phyloP scores from a whole-genome alignment of 2,113 vertebrate genomes.

The Platichthys stellatus region DNA sequence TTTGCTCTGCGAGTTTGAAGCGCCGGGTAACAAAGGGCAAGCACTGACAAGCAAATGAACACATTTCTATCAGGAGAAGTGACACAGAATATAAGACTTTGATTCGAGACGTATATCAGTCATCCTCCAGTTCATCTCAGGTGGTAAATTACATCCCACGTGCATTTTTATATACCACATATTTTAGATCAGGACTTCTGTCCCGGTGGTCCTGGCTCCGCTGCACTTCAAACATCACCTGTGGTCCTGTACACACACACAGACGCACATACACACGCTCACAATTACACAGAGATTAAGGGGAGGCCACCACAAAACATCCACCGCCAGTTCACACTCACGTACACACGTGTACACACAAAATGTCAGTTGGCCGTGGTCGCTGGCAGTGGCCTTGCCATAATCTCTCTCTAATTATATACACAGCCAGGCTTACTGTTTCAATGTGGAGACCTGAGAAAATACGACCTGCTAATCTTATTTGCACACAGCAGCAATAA shows the following conservation, averaged over 20 bases:
- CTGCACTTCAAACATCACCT: constrained; percentile 73
- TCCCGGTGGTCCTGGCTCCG: constrained; percentile 45
- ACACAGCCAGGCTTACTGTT: constrained; percentile 80
- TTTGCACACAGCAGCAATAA: constrained; percentile 76
- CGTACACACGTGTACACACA: constrained; percentile 49
- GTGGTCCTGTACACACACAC: constrained; percentile 64
- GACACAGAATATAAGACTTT: background rate
- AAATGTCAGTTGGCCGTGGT: constrained; percentile 72
- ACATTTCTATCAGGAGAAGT: constrained; percentile 11
- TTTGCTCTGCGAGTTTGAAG: constrained; percentile 56
- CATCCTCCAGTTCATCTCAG: background rate
- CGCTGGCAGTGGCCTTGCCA: constrained; percentile 67
- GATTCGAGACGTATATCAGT: background rate
- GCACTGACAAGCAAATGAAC: constrained; percentile 52
- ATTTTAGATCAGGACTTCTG: constrained; percentile 25
- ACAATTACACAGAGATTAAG: constrained; percentile 71
- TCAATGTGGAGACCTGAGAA: constrained; percentile 79
- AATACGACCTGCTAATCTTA: constrained; percentile 81
- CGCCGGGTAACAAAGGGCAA: constrained; percentile 56
- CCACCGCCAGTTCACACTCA: constrained; percentile 53
- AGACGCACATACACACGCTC: constrained; percentile 52
- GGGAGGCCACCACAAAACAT: constrained; percentile 52
- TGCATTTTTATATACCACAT: constrained; percentile 9
- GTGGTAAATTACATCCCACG: constrained; percentile 2
- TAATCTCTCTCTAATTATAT: constrained; percentile 82